These are phyloP conservation scores for Porphyrio hochstetteri DNA, from an alignment of 2,113 vertebrate genomes.

Conservation along the genomic window DNA sequence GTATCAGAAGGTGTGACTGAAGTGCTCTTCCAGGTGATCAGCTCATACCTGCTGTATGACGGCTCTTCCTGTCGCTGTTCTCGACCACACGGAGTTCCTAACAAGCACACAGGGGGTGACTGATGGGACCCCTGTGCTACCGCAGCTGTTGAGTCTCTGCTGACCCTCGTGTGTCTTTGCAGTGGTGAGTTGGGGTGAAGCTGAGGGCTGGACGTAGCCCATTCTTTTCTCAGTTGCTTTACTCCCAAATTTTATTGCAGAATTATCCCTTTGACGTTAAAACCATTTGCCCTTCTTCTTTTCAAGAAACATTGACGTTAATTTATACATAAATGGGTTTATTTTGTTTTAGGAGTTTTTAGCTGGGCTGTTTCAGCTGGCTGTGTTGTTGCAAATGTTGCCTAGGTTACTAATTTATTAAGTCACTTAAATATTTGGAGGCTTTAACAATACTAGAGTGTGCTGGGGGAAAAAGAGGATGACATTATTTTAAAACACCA, in stretches of 20 bases:
- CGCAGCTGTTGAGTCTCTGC: background rate
- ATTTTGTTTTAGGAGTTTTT: background rate
- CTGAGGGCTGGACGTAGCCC: background rate
- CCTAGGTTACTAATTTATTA: conserved; percentile 49
- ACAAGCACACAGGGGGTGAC: background rate
- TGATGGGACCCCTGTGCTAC: background rate
- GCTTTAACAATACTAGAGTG: background rate
- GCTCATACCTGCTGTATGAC: background rate
- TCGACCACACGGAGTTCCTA: background rate
- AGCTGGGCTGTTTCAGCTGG: background rate
- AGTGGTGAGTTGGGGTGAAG: background rate
- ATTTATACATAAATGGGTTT: background rate
- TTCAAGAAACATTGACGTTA: background rate
- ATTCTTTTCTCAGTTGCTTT: background rate
- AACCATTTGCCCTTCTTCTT: background rate
- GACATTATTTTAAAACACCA: conserved; percentile 40
- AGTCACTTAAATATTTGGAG: conserved; percentile 46
- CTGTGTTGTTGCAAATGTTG: conserved; percentile 32
- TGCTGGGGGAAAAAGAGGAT: conserved; percentile 13
- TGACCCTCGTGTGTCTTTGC: background rate
- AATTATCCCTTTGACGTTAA: background rate
- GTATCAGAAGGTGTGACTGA: background rate
- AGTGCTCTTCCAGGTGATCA: background rate
- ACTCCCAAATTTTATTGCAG: background rate
- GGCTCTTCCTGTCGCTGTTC: background rate